Evolutionary conservation across 2,113 vertebrate genomes (phyloP), one percentile per base, ranked within the genome.

Genomic region (Chlorodrepanis virens): DNA sequence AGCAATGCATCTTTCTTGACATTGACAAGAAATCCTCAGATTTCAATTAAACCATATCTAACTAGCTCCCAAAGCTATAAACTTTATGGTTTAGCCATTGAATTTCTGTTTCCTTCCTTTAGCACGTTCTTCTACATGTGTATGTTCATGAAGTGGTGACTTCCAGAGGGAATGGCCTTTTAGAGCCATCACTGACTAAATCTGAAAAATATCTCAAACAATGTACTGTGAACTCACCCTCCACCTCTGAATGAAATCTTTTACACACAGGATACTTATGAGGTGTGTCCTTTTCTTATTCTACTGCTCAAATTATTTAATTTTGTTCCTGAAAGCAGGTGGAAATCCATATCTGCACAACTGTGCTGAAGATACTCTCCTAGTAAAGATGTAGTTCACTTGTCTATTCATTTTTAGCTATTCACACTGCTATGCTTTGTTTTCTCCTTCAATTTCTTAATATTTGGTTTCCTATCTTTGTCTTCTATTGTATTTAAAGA

Each of bases 391-490:
- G 11, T 21, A 9, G 5, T 47, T 87, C 42, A 45, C 28, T 35
- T 60, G 6, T 15, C 31, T 50, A 17, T 22, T 39, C 14, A 33
- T 68, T 87, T 74, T 79, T 20, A 86, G 40, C 31, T 70, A 12
- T 59, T 75, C 33, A 49, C 18, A n/a, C 24, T 60, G 23, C 27
- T 18, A 5, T 64, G 35, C 15, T 65, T 85, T 81, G 24, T 54
- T 91, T 91, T 69, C 37, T 61, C 19, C 28, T 88, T 68, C 71
- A 85, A 3, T 71, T 83, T 64, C 16, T 42, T 56, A n/a, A 47
- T 21, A 28, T 77, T 91, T 83, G 87, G 69, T 83, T 79, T 77
- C 25, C 8, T 65, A 28, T 81, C 78, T 83, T 74, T 86, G 15
- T 64, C 16, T 68, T 83, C 42, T 70, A 24, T 29, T 35, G 24